phyloP scores from a whole-genome alignment of 1,140 invertebrate species.

The Elymnias hypermnestra region DNA sequence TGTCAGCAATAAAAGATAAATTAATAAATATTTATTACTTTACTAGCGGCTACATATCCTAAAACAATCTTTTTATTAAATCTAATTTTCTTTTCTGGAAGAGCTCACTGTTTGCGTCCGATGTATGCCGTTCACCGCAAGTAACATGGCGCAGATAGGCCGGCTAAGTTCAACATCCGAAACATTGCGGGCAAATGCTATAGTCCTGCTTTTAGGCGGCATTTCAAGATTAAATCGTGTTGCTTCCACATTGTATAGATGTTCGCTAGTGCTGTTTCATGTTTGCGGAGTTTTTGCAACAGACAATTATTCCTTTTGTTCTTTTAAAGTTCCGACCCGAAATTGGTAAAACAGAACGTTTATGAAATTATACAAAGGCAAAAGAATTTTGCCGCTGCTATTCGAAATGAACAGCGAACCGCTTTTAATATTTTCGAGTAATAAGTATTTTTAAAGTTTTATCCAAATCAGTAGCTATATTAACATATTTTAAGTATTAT shows the following conservation, averaged over 20 bases:
- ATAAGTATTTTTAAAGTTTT: too few species aligned
- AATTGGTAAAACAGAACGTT: conserved; percentile 1
- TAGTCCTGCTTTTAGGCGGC: conserved; percentile 13
- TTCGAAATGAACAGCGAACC: not conserved
- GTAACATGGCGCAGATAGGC: conserved; percentile 10
- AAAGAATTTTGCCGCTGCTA: not conserved
- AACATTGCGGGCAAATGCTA: conserved; percentile 16
- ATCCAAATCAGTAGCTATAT: too few species aligned
- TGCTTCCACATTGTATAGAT: conserved; percentile 9
- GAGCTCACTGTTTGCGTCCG: not conserved
- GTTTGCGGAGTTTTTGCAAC: conserved; percentile 1
- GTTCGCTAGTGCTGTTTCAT: conserved; percentile 4
- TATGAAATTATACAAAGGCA: not conserved
- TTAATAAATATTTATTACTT: too few species aligned
- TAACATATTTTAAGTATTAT: too few species aligned
- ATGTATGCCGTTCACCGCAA: not conserved
- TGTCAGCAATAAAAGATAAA: too few species aligned
- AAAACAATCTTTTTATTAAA: too few species aligned
- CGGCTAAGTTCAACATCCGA: conserved; percentile 17
- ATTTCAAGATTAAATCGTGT: conserved; percentile 16
- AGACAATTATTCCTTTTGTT: not conserved
- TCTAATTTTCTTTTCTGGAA: too few species aligned
- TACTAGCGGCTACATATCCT: too few species aligned
- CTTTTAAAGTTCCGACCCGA: not conserved
- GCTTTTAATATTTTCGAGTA: too few species aligned